phyloP scores from a whole-genome alignment of 2,113 vertebrate species.

The Notarius quadriscutis region DNA sequence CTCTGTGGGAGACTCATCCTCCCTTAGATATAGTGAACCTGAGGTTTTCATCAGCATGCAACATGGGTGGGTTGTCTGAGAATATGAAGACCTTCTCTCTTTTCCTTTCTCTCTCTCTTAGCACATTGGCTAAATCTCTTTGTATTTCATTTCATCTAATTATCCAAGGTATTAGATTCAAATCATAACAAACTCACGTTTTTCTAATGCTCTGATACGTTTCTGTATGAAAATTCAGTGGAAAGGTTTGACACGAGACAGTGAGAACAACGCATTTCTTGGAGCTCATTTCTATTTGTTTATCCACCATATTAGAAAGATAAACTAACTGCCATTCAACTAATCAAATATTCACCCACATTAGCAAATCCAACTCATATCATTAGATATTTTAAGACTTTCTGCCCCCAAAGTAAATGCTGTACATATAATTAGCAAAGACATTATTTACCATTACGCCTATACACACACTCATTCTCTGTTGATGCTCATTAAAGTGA shows the following conservation, averaged over 20 bases:
- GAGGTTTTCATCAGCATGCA: conserved; percentile 67
- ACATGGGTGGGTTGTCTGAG: conserved; percentile 49
- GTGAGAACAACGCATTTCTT: background rate
- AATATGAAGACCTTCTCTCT: conserved; percentile 18
- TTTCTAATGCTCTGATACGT: background rate
- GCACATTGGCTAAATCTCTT: background rate
- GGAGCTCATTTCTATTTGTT: background rate
- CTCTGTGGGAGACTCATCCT: conserved; percentile 62
- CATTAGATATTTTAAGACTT: background rate
- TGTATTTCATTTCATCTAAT: conserved; percentile 22
- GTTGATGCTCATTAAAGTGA: conserved; percentile 55
- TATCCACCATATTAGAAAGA: background rate
- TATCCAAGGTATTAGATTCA: background rate
- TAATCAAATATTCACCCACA: conserved; percentile 1
- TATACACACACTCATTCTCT: conserved; percentile 27
- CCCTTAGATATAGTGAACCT: conserved; percentile 62
- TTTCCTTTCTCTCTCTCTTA: background rate
- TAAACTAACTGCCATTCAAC: background rate
- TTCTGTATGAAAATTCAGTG: background rate
- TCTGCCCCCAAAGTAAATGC: conserved; percentile 23
- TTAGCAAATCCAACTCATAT: background rate
- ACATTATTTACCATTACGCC: conserved; percentile 40
- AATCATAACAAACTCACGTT: background rate
- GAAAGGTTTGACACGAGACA: background rate
- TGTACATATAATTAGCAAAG: conserved; percentile 8